Evolutionary conservation across 2,113 vertebrate species (phyloP), one percentile per base, ranked within the genome.

Genomic region (Xiphophorus maculatus): DNA sequence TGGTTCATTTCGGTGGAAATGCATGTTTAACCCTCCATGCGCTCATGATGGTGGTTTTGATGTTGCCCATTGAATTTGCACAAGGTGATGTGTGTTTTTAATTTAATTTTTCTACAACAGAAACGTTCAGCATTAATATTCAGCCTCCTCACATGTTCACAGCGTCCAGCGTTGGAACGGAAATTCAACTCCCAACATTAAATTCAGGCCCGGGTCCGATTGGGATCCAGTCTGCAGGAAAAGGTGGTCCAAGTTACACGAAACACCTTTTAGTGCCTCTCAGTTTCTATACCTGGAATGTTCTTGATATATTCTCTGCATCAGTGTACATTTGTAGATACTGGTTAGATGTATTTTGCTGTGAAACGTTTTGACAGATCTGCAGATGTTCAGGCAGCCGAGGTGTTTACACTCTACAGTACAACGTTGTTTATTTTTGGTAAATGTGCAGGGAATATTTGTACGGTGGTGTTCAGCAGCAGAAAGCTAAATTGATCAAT

Each of bases 191-290:
- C 63, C 78, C 60, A 74, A 66, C 63, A 66, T 79, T 40, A 25
- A 71, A 83, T 87, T 83, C 37, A 78, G 84, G 77, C 75, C 82
- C 74, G 85, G 87, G 80, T 91, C 83, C 77, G 66, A 76, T 81
- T 61, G 84, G 88, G 85, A 89, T 89, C 51, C 82, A 78, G 87
- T 78, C 33, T 33, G 63, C 75, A 87, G 62, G 69, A 66, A 87
- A 85, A 82, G 83, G 76, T 83, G 86, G 86, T 89, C 87, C 86
- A 84, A 87, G 85, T 89, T 86, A 87, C 86, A 88, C 92, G 85
- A 91, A 89, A 93, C 90, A 94, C 92, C 93, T 93, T 90, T 90
- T 91, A 94, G 94, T 94, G 94, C 94, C 93, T 94, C 85, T 88
- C 88, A 77, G 86, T 90, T 93, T 78, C 84, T 75, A 82, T 82